These are phyloP conservation scores for Alauda arvensis DNA, from an alignment of 2,797 vertebrate genomes.

Conservation along the genomic window DNA sequence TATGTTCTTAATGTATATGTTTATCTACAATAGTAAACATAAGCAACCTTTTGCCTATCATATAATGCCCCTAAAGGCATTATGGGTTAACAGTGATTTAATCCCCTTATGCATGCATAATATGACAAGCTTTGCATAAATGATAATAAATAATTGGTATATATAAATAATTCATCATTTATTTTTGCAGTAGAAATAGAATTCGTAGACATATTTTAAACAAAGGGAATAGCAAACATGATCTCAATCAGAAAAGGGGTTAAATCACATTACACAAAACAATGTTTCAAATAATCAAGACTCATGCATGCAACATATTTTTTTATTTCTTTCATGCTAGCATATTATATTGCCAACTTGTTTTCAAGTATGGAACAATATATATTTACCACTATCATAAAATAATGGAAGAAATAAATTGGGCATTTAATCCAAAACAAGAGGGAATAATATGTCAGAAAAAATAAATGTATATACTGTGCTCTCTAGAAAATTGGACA, in stretches of 20 bases:
- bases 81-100: conserved; percentile 89
- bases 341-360: neutral
- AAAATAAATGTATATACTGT: neutral
- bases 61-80: conserved; percentile 78
- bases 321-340: conserved; percentile 29
- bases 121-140: conserved; percentile 98
- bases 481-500: neutral
- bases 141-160: conserved; percentile 99
- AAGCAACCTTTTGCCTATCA: conserved; percentile 62
- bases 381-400: neutral
- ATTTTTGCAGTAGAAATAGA: conserved; percentile 96
- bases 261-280: conserved; percentile 58
- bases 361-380: neutral
- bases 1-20: conserved; percentile 43
- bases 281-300: conserved; percentile 49
- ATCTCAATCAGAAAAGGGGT: conserved; percentile 68
- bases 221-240: conserved; percentile 71
- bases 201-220: conserved; percentile 79
- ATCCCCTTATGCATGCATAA: conserved; percentile 98
- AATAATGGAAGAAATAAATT: conserved; percentile 16
- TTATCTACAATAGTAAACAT: conserved; percentile 55
- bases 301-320: neutral
- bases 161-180: conserved; percentile 98
- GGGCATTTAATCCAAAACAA: conserved; percentile 10
- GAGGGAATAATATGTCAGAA: neutral